Conservation (phyloP, 2,888 invertebrate genomes). For the Pterostichus niger region DNA sequence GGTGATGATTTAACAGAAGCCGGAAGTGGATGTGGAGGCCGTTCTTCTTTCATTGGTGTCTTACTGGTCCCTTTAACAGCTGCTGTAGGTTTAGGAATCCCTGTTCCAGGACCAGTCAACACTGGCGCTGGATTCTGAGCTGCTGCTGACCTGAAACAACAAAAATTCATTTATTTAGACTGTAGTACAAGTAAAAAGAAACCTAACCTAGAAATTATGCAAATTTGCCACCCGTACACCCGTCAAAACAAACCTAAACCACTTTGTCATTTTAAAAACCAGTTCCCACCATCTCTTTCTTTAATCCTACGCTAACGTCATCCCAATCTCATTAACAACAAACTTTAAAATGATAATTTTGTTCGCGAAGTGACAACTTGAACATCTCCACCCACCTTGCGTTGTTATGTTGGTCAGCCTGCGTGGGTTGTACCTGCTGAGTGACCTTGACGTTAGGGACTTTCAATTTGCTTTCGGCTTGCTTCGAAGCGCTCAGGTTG, state of each 20-base stretch:
- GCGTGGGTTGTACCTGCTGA: slow-evolving; percentile 52
- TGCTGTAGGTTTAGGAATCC: slow-evolving; percentile 94
- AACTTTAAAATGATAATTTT: slow-evolving; percentile 1
- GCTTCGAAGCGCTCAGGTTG: slow-evolving; percentile 72
- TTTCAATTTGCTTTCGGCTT: slow-evolving; percentile 74
- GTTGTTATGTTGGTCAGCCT: slow-evolving; percentile 56
- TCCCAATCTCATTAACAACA: slow-evolving; percentile 10
- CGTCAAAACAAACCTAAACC: neutral
- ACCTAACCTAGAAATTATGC: slow-evolving; percentile 37
- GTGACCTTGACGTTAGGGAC: slow-evolving; percentile 66
- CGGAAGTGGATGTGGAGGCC: slow-evolving; percentile 77
- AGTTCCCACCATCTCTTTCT: slow-evolving; percentile 1
- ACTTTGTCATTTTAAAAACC: neutral
- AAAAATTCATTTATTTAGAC: neutral
- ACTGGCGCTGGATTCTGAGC: slow-evolving; percentile 9
- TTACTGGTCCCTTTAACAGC: slow-evolving; percentile 95
- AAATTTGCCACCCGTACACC: neutral
- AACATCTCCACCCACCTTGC: slow-evolving; percentile 33
- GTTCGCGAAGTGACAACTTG: neutral
- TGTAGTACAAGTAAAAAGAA: neutral
- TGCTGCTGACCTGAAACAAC: slow-evolving; percentile 21
- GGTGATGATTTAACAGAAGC: slow-evolving; percentile 74
- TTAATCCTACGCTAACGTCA: neutral
- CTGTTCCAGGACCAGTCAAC: slow-evolving; percentile 78
- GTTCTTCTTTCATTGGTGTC: slow-evolving; percentile 81